Conservation (phyloP, 2,113 vertebrate genomes). For the Garra rufa region DNA sequence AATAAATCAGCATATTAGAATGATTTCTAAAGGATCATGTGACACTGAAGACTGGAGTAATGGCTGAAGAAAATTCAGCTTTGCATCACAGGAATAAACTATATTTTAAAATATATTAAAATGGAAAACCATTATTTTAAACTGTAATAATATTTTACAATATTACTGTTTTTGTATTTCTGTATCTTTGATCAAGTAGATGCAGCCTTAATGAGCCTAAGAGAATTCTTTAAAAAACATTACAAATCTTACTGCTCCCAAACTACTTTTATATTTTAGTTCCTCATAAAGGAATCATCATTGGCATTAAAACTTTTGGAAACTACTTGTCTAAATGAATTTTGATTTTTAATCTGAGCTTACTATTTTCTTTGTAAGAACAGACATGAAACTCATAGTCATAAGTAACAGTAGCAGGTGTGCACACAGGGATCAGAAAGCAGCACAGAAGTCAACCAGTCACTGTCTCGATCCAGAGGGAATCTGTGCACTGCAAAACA, state of each 20-base stretch:
- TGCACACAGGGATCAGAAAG: neutral
- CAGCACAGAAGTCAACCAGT: neutral
- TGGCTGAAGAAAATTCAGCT: too few species aligned
- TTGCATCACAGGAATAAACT: too few species aligned
- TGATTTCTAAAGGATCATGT: too few species aligned
- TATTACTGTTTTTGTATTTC: too few species aligned
- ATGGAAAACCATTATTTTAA: neutral
- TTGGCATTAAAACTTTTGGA: neutral
- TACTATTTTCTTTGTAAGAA: neutral
- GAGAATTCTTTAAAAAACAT: neutral
- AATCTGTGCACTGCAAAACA: neutral
- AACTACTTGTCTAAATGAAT: neutral
- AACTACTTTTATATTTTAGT: neutral
- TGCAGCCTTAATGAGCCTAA: neutral
- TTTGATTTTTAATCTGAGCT: neutral
- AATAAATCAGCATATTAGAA: too few species aligned
- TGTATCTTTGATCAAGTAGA: neutral
- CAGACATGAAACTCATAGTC: neutral
- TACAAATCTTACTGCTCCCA: too few species aligned
- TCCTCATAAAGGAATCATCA: neutral
- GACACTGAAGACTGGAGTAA: too few species aligned
- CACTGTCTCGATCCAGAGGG: neutral
- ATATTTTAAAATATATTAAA: too few species aligned
- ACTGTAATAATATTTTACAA: neutral
- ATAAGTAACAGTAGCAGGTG: neutral